Conservation (phyloP, 2,113 vertebrate genomes). For the Nerophis ophidion region DNA sequence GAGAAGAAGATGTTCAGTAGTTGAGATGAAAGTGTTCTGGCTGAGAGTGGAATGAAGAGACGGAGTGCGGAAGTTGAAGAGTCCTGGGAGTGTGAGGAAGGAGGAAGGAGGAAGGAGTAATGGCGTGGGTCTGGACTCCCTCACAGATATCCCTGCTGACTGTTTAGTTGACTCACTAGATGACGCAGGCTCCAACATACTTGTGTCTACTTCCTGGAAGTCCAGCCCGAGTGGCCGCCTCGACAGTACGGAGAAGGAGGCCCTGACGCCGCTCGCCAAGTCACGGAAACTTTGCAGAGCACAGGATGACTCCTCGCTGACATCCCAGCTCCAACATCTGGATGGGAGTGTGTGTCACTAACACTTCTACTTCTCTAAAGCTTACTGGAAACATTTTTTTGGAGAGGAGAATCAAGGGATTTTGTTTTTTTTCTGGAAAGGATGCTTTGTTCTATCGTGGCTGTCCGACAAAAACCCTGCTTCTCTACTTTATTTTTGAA, state of each 20-base stretch:
- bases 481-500: too few species aligned
- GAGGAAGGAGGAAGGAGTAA: slow-evolving; percentile 49
- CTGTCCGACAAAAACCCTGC: too few species aligned
- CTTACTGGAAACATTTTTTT: slow-evolving; percentile 10
- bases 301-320: slow-evolving; percentile 35
- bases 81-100: slow-evolving; percentile 44
- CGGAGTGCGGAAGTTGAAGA: slow-evolving; percentile 45
- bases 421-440: too few species aligned
- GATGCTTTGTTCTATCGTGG: too few species aligned
- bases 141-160: slow-evolving; percentile 56
- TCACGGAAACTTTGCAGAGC: slow-evolving; percentile 65
- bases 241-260: slow-evolving; percentile 43
- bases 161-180: slow-evolving; percentile 63
- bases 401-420: slow-evolving; percentile 14
- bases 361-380: slow-evolving; percentile 29
- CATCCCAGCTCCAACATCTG: slow-evolving; percentile 51
- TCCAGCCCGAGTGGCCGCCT: slow-evolving; percentile 47
- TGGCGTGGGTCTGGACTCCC: slow-evolving; percentile 54
- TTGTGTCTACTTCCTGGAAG: slow-evolving; percentile 62
- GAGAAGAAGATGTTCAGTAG: not conserved
- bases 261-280: slow-evolving; percentile 37
- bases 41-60: slow-evolving; percentile 20
- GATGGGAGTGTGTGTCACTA: slow-evolving; percentile 22
- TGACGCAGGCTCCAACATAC: slow-evolving; percentile 61
- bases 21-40: not conserved